Conservation (phyloP, 2,113 vertebrate genomes). For the Stomatorhinus ivindoensis region DNA sequence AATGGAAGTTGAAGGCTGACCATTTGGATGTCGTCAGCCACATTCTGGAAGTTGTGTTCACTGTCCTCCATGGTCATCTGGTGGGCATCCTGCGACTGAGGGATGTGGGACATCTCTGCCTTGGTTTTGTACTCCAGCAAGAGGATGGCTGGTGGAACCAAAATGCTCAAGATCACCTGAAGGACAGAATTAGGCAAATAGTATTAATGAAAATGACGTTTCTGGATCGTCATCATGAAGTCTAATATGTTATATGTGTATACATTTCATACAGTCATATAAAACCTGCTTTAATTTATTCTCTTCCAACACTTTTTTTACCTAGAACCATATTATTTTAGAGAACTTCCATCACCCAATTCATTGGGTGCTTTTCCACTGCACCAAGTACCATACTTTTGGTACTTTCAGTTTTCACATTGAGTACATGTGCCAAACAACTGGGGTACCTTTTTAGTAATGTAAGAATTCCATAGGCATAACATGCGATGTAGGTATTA, state of each 20-base stretch:
- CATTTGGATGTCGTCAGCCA: conserved; percentile 86
- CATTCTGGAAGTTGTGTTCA: conserved; percentile 86
- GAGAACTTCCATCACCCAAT: background rate
- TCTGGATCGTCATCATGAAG: background rate
- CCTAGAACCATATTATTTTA: background rate
- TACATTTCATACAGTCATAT: background rate
- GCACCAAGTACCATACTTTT: too few species aligned
- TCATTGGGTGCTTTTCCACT: background rate
- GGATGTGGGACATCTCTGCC: conserved; percentile 98
- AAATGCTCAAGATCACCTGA: conserved; percentile 94
- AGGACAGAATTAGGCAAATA: background rate
- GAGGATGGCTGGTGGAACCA: conserved; percentile 89
- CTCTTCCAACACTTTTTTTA: background rate
- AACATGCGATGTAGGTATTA: too few species aligned
- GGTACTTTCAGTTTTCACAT: too few species aligned
- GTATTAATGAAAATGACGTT: background rate
- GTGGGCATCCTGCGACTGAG: conserved; percentile 94
- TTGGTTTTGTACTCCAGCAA: conserved; percentile 97
- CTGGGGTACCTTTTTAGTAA: too few species aligned
- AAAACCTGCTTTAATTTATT: background rate
- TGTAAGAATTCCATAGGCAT: too few species aligned
- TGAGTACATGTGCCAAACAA: too few species aligned
- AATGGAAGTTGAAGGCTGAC: conserved; percentile 38
- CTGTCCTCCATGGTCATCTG: conserved; percentile 98
- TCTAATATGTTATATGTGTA: background rate